A percentile compares a stretch with the other conserved stretches of the same genome.
These are phyloP conservation scores for Emmelina monodactyla DNA, from an alignment of 2,888 invertebrate genomes.

Conservation along the genomic window DNA sequence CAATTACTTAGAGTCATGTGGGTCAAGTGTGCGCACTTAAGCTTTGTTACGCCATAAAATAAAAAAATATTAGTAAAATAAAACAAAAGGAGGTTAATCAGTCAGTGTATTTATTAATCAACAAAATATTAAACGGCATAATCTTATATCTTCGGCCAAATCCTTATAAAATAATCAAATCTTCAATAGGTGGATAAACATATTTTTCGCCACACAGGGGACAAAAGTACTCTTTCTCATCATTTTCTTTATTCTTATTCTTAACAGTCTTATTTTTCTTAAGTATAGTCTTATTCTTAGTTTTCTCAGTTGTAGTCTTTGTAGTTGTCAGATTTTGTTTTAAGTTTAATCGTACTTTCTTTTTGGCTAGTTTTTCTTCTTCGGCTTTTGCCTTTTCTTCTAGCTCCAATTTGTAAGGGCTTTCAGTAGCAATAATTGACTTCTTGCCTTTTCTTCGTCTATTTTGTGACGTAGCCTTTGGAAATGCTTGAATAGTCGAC, in stretches of 20 bases:
- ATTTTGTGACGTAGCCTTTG: conserved; percentile 13
- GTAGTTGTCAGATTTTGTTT: conserved; percentile 1
- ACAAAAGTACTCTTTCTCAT: conserved; percentile 1
- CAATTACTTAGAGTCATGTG: conserved; percentile 5
- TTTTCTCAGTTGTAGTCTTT: neutral
- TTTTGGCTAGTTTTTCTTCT: conserved; percentile 3
- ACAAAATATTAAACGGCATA: neutral
- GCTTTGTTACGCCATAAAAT: conserved; percentile 10
- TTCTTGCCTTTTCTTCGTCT: conserved; percentile 11
- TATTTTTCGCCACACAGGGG: neutral
- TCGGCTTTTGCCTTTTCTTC: conserved; percentile 11
- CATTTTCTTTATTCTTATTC: neutral
- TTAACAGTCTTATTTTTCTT: neutral
- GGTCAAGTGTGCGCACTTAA: conserved; percentile 12
- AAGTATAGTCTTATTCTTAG: neutral
- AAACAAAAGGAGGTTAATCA: conserved; percentile 1
- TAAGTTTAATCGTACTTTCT: conserved; percentile 2
- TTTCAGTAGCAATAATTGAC: conserved; percentile 13
- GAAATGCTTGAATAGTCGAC: conserved; percentile 12
- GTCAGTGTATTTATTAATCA: neutral
- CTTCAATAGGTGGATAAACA: neutral
- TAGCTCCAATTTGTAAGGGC: conserved; percentile 11
- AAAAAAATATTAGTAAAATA: conserved; percentile 7
- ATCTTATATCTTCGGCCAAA: neutral
- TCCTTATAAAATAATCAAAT: neutral